These are phyloP conservation scores for Psophia crepitans DNA, from an alignment of 2,113 vertebrate genomes.

Conservation along the genomic window DNA sequence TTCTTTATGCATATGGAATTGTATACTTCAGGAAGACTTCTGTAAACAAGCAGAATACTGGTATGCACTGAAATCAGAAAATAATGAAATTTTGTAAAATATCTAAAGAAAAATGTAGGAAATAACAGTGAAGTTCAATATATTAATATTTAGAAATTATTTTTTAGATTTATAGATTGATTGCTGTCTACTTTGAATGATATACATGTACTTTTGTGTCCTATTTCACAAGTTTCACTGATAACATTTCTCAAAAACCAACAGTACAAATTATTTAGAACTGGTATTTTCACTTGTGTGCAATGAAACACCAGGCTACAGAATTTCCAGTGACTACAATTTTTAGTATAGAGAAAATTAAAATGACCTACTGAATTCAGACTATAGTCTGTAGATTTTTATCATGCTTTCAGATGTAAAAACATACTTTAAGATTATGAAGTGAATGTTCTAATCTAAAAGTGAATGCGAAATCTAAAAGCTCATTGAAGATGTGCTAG, in stretches of 20 bases:
- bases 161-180: not conserved
- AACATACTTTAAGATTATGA: not conserved
- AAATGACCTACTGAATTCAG: not conserved
- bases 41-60: not conserved
- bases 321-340: not conserved
- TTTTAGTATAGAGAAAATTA: not conserved
- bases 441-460: not conserved
- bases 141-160: not conserved
- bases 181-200: not conserved
- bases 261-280: not conserved
- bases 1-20: not conserved
- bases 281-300: not conserved
- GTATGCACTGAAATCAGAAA: not conserved
- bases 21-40: not conserved
- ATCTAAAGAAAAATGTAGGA: not conserved
- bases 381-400: not conserved
- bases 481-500: not conserved
- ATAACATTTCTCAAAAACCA: not conserved
- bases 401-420: not conserved
- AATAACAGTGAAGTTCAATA: not conserved
- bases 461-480: not conserved
- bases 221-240: not conserved
- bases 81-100: not conserved
- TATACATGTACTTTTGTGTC: not conserved
- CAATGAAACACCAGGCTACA: not conserved